Conservation (phyloP, 1,140 invertebrate species). For the Zaprionus nigranus region DNA sequence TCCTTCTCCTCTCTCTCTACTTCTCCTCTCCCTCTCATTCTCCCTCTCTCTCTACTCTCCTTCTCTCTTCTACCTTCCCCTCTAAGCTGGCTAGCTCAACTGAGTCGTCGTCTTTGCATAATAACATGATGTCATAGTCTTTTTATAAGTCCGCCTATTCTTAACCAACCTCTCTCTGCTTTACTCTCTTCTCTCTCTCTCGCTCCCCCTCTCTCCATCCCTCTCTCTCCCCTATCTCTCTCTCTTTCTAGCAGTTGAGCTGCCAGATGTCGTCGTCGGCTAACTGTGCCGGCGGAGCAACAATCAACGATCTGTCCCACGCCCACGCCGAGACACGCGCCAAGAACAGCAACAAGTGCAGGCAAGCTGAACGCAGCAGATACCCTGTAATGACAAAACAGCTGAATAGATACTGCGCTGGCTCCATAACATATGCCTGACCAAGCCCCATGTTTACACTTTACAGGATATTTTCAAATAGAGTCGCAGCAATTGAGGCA, state of each 20-base stretch:
- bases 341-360: slow-evolving; percentile 50
- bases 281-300: slow-evolving; percentile 28
- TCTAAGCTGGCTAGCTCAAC: slow-evolving; percentile 21
- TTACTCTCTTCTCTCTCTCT: neutral
- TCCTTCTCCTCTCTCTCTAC: no score
- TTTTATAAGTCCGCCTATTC: slow-evolving; percentile 74
- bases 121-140: slow-evolving; percentile 75
- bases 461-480: slow-evolving; percentile 19
- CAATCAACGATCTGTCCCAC: slow-evolving; percentile 61
- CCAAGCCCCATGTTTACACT: neutral
- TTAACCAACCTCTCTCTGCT: slow-evolving; percentile 1
- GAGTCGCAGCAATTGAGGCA: slow-evolving; percentile 26
- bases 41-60: neutral
- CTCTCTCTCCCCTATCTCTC: neutral
- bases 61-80: neutral
- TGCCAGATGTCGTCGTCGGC: slow-evolving; percentile 39
- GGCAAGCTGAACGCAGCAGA: neutral
- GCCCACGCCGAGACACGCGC: slow-evolving; percentile 76
- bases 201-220: no score
- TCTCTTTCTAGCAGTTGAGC: slow-evolving; percentile 8
- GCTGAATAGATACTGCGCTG: neutral
- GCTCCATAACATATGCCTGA: neutral
- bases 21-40: no score
- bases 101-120: slow-evolving; percentile 50
- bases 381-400: slow-evolving; percentile 2